Percentiles rank a stretch among this genome's conserved stretches.
These are phyloP conservation scores for Phrynocephalus forsythii DNA, from an alignment of 2,797 vertebrate species.

Conservation along the genomic window DNA sequence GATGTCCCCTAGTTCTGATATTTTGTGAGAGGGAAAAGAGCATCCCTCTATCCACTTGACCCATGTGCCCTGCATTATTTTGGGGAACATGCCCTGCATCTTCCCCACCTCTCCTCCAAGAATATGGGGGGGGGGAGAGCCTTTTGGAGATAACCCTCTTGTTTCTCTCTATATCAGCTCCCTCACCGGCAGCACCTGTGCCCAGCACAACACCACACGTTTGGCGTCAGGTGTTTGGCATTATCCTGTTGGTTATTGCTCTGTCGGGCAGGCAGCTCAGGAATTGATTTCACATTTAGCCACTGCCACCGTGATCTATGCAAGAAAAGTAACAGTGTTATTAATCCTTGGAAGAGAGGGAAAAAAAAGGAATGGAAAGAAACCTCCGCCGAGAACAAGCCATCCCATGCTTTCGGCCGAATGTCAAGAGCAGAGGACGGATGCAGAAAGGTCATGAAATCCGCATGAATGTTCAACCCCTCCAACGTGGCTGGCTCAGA, in stretches of 20 bases:
- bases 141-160: background rate
- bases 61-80: too few species aligned
- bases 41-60: too few species aligned
- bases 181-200: slow-evolving; percentile 42
- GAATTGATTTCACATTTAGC: slow-evolving; percentile 74
- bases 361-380: background rate
- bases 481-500: background rate
- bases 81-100: too few species aligned
- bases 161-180: background rate
- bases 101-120: too few species aligned
- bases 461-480: background rate
- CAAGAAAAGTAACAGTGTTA: slow-evolving; percentile 65
- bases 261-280: slow-evolving; percentile 59
- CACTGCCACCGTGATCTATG: slow-evolving; percentile 74
- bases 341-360: slow-evolving; percentile 63
- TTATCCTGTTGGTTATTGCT: slow-evolving; percentile 74
- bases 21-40: too few species aligned
- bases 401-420: background rate
- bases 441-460: too few species aligned
- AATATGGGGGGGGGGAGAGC: slow-evolving; percentile 14
- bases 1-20: too few species aligned
- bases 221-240: slow-evolving; percentile 55
- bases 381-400: too few species aligned
- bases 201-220: slow-evolving; percentile 47
- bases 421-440: background rate